Percentiles rank a stretch among this genome's conserved stretches.
Conservation (phyloP, 53 echinoderm and acorn worm species). For the Stichopus horrens region DNA sequence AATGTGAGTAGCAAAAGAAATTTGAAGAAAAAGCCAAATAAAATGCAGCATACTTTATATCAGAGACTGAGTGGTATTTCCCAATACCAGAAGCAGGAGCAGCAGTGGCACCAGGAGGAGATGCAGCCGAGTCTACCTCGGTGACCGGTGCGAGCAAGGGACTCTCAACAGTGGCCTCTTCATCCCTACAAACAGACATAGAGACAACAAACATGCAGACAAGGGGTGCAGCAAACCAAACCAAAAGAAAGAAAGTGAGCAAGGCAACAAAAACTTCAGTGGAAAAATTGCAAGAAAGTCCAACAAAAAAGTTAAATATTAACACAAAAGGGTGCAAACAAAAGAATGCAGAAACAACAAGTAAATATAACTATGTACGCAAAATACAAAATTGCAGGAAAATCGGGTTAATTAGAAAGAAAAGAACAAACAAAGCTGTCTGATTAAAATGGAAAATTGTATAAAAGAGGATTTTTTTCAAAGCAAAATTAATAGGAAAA, state of each 20-base stretch:
- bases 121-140: neutral
- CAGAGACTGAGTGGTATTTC: conserved; percentile 24
- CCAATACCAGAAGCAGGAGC: neutral
- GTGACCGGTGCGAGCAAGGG: neutral
- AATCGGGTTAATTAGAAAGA: neutral
- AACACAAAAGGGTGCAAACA: neutral
- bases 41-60: conserved; percentile 3
- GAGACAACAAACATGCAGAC: conserved; percentile 4
- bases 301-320: no score
- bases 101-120: neutral
- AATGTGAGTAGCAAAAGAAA: neutral
- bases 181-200: neutral
- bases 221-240: neutral
- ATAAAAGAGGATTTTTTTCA: no score
- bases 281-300: no score
- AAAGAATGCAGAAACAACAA: neutral
- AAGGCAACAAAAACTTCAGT: no score
- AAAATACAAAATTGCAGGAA: neutral
- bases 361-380: neutral
- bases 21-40: neutral
- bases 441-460: no score
- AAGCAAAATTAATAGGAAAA: no score
- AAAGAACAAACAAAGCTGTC: neutral
- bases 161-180: conserved; percentile 1
- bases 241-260: no score